A percentile compares a stretch with the other conserved stretches of the same genome.
phyloP scores from a whole-genome alignment of 2,113 vertebrate species.

The Spea bombifrons region DNA sequence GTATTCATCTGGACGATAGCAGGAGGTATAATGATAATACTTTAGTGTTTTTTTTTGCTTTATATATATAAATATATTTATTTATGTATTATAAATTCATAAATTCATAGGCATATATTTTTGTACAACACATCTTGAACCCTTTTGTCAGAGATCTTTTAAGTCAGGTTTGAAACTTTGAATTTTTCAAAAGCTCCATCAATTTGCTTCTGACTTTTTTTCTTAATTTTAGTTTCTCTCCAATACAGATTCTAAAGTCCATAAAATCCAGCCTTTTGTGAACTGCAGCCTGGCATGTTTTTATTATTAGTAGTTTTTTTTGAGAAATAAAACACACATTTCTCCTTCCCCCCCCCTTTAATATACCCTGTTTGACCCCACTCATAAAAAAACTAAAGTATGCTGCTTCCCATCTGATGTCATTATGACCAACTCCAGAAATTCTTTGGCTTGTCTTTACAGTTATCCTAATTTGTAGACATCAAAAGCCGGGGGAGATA shows the following conservation, averaged over 20 bases:
- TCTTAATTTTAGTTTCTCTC: background rate
- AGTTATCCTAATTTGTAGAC: conserved; percentile 50
- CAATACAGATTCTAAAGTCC: background rate
- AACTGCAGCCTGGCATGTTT: background rate
- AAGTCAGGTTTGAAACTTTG: background rate
- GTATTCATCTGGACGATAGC: too few relatives aligned
- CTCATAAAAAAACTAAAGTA: conserved; percentile 2
- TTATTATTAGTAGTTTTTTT: background rate
- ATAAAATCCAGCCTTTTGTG: too few relatives aligned
- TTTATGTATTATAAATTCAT: too few relatives aligned
- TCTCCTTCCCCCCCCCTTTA: background rate
- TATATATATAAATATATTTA: too few relatives aligned
- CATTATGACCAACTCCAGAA: conserved; percentile 22
- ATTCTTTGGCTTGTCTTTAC: conserved; percentile 41
- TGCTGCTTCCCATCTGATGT: conserved; percentile 25
- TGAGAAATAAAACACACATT: background rate
- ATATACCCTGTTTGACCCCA: conserved; percentile 3
- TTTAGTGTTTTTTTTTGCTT: too few relatives aligned
- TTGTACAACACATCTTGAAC: too few relatives aligned
- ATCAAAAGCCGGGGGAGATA: conserved; percentile 47
- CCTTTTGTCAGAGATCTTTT: too few relatives aligned
- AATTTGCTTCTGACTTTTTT: background rate
- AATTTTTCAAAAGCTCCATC: background rate
- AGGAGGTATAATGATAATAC: too few relatives aligned
- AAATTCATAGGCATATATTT: too few relatives aligned